Base-by-base conservation (phyloP, 2,113 vertebrate species). In the Cynocephalus volans region DNA sequence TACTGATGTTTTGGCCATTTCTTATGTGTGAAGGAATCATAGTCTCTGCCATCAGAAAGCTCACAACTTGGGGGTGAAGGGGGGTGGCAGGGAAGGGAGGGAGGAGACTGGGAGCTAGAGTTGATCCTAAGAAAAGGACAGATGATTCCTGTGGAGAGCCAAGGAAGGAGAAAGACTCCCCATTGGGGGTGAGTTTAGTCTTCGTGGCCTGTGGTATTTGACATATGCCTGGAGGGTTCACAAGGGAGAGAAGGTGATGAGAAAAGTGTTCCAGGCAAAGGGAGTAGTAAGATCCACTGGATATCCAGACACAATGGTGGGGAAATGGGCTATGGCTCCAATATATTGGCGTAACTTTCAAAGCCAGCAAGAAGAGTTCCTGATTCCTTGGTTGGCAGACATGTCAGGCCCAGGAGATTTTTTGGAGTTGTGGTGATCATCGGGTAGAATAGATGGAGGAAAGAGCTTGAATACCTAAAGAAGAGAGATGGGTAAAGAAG, bases 61-160 rank as follows among this genome's bases (percentile, higher is more conserved):
- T 90, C 87, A 26, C 36, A 4, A 1, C 75, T n/a, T 67, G 24
- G 80, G 31, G 4, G 17, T 1, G 6, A 1, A 3, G 4, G 14
- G 1, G 5, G 19, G 9, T 11, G 76, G 17, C 11, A 18, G 15
- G 1, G 1, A 14, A 13, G 11, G 12, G 28, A 1, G 6, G 24
- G 13, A 15, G 17, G 9, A 26, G 24, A n/a, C 24, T 24, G 62
- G 45, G 3, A 18, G 33, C 48, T 36, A 52, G 45, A 58, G 28
- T 10, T 1, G 21, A 19, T 77, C 26, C 82, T 8, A 4, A 24
- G 48, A 87, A 72, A 33, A 11, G 1, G 26, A 17, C 1, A 48
- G 58, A 36, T 7, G 10, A 21, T 18, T 26, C 9, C 50, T 12
- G 0, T 26, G 33, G 62, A 64, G n/a, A 58, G 13, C 28, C 76